Base-by-base conservation (phyloP, 2,113 vertebrate species). In the Aix galericulata region DNA sequence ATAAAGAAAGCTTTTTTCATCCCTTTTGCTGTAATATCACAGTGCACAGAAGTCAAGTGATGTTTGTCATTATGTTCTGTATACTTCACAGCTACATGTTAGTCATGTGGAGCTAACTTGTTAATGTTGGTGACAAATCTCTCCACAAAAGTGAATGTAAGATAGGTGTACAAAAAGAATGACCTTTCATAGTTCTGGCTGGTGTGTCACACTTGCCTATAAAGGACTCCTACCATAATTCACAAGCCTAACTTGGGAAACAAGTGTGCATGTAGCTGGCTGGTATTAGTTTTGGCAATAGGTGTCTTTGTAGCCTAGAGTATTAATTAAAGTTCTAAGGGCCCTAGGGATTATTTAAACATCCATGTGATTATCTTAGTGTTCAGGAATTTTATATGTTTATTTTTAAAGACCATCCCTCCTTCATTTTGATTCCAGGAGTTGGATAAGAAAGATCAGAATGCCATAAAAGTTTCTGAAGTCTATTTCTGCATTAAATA, bases 321-420 rank as follows among this genome's bases (percentile, higher is more conserved):
- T 55, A 84, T 86, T 76, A 88, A 48, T 86, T 83, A 63, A 71
- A 83, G 31, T 53, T 68, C 26, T 71, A 38, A 91, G 17, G 50
- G 26, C 64, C 60, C 18, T 11, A 81, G 42, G 59, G 59, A 50
- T 82, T 83, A 17, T 20, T 92, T 60, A 58, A 93, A 76, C 29
- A 44, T 52, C 50, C 6, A 0, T 68, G 36, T 38, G 88, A 36
- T 94, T 95, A 89, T 77, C 44, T 76, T 75, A 77, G 8, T 29
- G 11, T 88, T 95, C 14, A 68, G 80, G 77, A 96, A 92, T 95
- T 88, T 88, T 86, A 3, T n/a, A 38, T 75, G 25, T 77, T 94
- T 90, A 48, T 74, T 91, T 88, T 88, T 86, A 31, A 90, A 93
- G 22, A 48, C 6, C 17, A 32, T 46, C n/a, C 17, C 88, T 88